Evolutionary conservation across 2,113 vertebrate species (phyloP).

Genomic region (Pseudorectes ferrugineus): DNA sequence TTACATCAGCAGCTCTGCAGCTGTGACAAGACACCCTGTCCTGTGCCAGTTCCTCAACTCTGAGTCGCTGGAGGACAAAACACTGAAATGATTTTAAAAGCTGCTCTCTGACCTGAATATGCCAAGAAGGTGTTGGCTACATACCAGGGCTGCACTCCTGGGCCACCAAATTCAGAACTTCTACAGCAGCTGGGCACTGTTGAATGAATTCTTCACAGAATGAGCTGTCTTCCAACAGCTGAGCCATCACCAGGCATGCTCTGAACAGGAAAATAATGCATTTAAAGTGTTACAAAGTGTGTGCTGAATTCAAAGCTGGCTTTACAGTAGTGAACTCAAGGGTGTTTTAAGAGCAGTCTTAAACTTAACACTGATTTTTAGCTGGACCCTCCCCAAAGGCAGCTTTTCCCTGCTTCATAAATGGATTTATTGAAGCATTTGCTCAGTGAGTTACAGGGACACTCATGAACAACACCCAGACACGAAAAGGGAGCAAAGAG

Average conservation of each 20-base stretch:
- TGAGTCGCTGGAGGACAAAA: neutral
- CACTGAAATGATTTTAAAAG: neutral
- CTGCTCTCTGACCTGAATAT: neutral
- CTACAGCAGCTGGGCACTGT: conserved; percentile 95
- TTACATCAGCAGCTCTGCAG: neutral
- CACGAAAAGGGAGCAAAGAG: neutral
- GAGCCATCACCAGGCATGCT: conserved; percentile 98
- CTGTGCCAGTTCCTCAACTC: neutral
- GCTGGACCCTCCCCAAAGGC: neutral
- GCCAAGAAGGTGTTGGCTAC: neutral
- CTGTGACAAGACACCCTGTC: neutral
- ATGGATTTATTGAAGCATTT: neutral
- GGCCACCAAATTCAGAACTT: conserved; percentile 94
- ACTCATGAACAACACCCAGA: neutral
- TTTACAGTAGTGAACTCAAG: neutral
- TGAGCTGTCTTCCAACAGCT: conserved; percentile 95
- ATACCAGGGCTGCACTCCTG: conserved; percentile 97
- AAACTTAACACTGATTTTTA: neutral
- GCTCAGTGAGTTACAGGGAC: neutral
- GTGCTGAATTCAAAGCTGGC: neutral
- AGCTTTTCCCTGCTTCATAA: neutral
- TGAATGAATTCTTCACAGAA: conserved; percentile 99
- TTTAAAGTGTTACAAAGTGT: neutral
- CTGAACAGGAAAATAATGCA: conserved; percentile 68
- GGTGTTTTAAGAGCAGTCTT: neutral